Base-by-base conservation (phyloP, 2,888 invertebrate genomes). In the Timema cristinae region DNA sequence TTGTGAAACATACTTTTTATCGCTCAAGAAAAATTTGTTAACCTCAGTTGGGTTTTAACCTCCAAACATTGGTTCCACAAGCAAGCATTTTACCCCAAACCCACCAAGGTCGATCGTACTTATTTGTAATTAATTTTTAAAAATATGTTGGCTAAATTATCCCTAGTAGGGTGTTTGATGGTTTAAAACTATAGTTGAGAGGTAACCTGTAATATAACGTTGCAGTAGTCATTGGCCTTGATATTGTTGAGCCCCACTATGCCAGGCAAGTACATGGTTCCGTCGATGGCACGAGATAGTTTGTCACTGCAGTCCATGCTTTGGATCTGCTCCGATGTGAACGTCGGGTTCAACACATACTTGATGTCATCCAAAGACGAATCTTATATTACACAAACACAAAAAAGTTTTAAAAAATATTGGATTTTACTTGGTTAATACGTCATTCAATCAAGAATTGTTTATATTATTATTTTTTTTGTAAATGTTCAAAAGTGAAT, bases 201-300 rank as follows among this genome's bases (percentile, higher is more conserved):
- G 16, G 79, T 82, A 83, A 94, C 95, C 87, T 96, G 96, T 71
- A 99, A 85, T 71, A 99, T 94, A 67, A 98, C 99, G 85, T 99
- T 99, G 81, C 98, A 98, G 81, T 99, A 99, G 83, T 99, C 99
- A 84, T 99, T 99, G 6, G 97, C 98, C 84, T 99, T 99, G 77
- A 99, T 99, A 82, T 99, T 99, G 81, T 99, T 99, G 68, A 99
- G 86, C 2, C 89, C 89, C 32, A 99, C 97, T 79, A 99, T 97
- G 72, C 97, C 99, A 5, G 98, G 98, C 80, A 95, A 89, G 82
- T 99, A 99, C 81, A 97, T 89, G 0, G 95, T 94, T 10, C 97
- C 97, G 83, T 99, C 98, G 76, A 96, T 97, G 0, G 99, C 98
- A 79, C 98, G 86, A 0, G 94, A 96, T 83, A 94, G 87, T 81